Conservation (phyloP, 1,140 invertebrate genomes). For the Melipona quadrifasciata region DNA sequence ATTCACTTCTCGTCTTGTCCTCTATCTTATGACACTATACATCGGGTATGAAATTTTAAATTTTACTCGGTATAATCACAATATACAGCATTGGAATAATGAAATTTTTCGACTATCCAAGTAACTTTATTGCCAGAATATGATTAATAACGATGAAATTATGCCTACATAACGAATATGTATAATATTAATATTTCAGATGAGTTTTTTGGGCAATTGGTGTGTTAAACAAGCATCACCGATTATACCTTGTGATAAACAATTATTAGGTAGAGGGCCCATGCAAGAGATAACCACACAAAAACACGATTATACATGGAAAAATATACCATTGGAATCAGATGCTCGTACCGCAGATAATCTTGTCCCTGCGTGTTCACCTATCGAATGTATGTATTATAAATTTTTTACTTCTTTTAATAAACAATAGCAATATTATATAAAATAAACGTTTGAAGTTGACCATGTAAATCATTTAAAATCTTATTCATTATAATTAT, state of each 20-base stretch:
- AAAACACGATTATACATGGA: slow-evolving; percentile 85
- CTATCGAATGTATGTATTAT: slow-evolving; percentile 70
- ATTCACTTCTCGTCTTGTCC: slow-evolving; percentile 69
- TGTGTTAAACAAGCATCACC: slow-evolving; percentile 68
- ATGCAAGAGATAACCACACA: slow-evolving; percentile 88
- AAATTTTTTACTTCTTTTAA: not conserved
- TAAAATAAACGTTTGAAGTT: too few species aligned
- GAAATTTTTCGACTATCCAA: too few species aligned
- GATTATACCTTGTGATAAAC: slow-evolving; percentile 67
- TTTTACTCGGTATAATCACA: slow-evolving; percentile 14
- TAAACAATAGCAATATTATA: not conserved
- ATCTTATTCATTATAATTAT: too few species aligned
- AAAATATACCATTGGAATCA: slow-evolving; percentile 36
- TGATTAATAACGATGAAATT: too few species aligned
- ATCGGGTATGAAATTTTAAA: slow-evolving; percentile 62
- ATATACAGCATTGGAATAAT: too few species aligned
- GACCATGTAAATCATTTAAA: too few species aligned
- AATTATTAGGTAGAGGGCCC: slow-evolving; percentile 83
- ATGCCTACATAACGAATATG: not conserved
- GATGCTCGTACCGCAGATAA: slow-evolving; percentile 62
- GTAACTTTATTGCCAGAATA: too few species aligned
- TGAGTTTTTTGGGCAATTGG: slow-evolving; percentile 79
- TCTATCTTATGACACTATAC: slow-evolving; percentile 72
- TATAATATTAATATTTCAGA: slow-evolving; percentile 54
- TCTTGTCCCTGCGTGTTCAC: slow-evolving; percentile 60